Base-by-base conservation (phyloP, 1,140 invertebrate genomes). In the Achatina immaculata region DNA sequence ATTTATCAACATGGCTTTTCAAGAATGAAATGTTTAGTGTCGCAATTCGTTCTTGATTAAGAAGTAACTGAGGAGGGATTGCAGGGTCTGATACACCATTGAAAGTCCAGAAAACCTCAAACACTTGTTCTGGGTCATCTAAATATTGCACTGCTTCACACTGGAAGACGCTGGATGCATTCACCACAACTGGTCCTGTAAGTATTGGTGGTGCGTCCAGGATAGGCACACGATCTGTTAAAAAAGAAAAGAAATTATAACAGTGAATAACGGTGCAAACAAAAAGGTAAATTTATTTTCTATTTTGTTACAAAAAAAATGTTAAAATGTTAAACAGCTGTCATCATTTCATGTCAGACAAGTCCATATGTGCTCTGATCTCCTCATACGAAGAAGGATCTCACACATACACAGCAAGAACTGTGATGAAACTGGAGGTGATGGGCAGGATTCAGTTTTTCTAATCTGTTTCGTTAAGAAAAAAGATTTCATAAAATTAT, bases 71-170 rank as follows among this genome's bases (percentile, higher is more conserved):
- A 9, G 42, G 24, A 11, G 73, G 43, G 24, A 65, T 76, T 21
- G 24, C 38, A 28, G 82, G 51, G n/a, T 82, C 76, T 6, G 51
- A 48, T 4, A 76, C 7, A 0, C 81, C 82, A 74, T 83, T 81
- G 24, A 82, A 80, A 19, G 81, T 85, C 84, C 82, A 85, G n/a
- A 78, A 73, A n/a, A 85, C 84, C 38, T 78, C 78, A 43, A 85
- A 85, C 16, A 55, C 75, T 19, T 82, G 82, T 71, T 55, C 51
- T 55, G 51, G 51, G 51, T 55, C 51, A 55, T 55, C 14, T 21
- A 55, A 24, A 55, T 55, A 11, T 21, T 55, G 2, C 14, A n/a
- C 24, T 21, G n/a, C 21, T 24, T 55, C 51, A 55, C 51, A 55
- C 51, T 55, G 14, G 51, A 55, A 55, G 51, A 6, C 4, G 21